Base-by-base conservation (phyloP, 2,113 vertebrate species). In the Labeo rohita region DNA sequence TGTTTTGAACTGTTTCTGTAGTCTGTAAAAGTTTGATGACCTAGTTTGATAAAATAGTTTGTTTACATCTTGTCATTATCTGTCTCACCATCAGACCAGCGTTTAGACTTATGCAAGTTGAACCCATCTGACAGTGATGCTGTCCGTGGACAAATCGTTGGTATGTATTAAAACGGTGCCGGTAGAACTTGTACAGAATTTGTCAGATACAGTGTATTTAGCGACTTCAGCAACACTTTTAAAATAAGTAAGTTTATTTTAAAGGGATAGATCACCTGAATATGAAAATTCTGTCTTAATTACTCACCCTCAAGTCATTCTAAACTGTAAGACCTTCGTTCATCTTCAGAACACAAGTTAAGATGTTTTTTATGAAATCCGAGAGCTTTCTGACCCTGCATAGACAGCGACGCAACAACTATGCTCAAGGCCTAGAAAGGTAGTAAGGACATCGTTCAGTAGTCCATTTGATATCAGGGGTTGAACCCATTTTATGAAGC, bases 61-160 rank as follows among this genome's bases (percentile, higher is more conserved):
- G 16, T 36, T n/a, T 52, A 43, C 36, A 70, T 23, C 90, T 63
- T 91, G 94, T 88, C 1, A 92, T 92, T 82, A 4, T 87, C 39
- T 34, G 2, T 75, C 39, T 8, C 18, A 36, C 86, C 65, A 88
- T 72, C 95, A 99, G 98, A 99, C 95, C 98, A 99, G 96, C 97
- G 98, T 91, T 95, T 99, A 94, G 98, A 99, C 96, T 96, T 99
- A 94, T 99, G 98, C 96, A 99, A 98, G 95, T 95, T 99, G 91
- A 98, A 97, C 89, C 96, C 97, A 87, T 98, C 97, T 49, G 98
- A 99, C 94, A 98, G 97, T 7, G 98, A 99, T 92, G 96, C 97
- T 89, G 97, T 99, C 66, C 96, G 98, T 93, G 98, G 98, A 91
- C 98, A 99, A 93, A 99, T 99, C 90, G 97, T 99, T 93, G 98